phyloP scores from a whole-genome alignment of 1,140 invertebrate genomes.

The Chironomus striatipennis region DNA sequence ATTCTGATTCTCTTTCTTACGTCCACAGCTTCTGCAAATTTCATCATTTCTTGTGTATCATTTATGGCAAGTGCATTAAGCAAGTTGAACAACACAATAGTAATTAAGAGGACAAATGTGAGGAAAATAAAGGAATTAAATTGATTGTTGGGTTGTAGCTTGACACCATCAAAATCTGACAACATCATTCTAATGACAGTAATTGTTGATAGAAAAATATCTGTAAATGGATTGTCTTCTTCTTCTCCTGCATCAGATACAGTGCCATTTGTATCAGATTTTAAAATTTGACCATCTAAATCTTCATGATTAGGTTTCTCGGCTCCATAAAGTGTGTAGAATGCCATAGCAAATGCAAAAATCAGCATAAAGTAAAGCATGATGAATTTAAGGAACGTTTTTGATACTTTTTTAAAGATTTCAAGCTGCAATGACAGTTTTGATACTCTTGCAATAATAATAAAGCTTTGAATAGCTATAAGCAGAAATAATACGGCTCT shows the following conservation, averaged over 20 bases:
- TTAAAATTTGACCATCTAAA: too few relatives aligned
- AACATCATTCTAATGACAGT: not conserved
- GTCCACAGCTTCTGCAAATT: not conserved
- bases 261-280: too few relatives aligned
- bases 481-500: not conserved
- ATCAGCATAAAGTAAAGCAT: not conserved
- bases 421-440: constrained; percentile 26
- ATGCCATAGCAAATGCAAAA: not conserved
- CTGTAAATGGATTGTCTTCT: not conserved
- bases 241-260: not conserved
- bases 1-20: not conserved
- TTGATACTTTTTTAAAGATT: not conserved
- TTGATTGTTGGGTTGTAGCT: not conserved
- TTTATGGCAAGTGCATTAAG: not conserved
- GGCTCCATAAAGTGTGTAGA: not conserved
- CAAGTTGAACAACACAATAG: not conserved
- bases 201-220: not conserved
- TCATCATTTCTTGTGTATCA: not conserved
- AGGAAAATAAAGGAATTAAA: not conserved
- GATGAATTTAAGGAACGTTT: not conserved
- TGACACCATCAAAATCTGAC: not conserved
- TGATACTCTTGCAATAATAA: constrained; percentile 26
- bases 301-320: too few relatives aligned
- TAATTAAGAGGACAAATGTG: not conserved
- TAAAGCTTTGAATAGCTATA: not conserved